Percentiles rank a stretch among this genome's conserved stretches.
These are phyloP conservation scores for Dynastes maya DNA, from an alignment of 2,888 invertebrate species.

Conservation along the genomic window DNA sequence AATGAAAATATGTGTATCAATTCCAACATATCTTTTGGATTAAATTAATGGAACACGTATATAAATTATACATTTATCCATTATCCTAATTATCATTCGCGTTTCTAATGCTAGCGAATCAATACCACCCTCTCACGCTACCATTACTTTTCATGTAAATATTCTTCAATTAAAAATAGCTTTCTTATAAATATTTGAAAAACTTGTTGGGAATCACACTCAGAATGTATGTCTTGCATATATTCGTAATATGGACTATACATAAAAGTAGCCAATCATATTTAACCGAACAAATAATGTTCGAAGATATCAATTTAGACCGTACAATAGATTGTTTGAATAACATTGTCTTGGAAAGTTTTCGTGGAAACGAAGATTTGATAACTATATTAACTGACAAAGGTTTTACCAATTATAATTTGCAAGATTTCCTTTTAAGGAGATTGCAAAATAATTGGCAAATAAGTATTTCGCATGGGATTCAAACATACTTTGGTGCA, in stretches of 20 bases:
- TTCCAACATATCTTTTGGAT: too few relatives aligned
- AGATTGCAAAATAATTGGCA: background rate
- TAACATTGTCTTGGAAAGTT: background rate
- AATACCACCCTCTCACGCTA: too few relatives aligned
- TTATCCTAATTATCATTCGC: too few relatives aligned
- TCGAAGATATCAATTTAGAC: constrained; percentile 1
- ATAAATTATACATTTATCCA: too few relatives aligned
- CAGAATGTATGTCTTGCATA: background rate
- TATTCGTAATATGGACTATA: background rate
- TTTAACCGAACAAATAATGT: background rate
- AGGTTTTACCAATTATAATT: background rate
- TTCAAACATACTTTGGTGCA: background rate
- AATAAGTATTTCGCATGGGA: constrained; percentile 4
- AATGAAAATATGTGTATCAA: too few relatives aligned
- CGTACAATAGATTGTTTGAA: constrained; percentile 2
- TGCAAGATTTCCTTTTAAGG: background rate
- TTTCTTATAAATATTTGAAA: too few relatives aligned
- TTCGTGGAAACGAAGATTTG: background rate
- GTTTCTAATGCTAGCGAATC: too few relatives aligned
- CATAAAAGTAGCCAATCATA: background rate
- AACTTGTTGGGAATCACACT: too few relatives aligned
- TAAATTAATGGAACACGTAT: too few relatives aligned
- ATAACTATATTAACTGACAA: background rate
- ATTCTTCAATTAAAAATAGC: too few relatives aligned
- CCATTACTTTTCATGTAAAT: too few relatives aligned